phyloP scores from a whole-genome alignment of 2,113 vertebrate genomes.

The Entomyzon cyanotis region DNA sequence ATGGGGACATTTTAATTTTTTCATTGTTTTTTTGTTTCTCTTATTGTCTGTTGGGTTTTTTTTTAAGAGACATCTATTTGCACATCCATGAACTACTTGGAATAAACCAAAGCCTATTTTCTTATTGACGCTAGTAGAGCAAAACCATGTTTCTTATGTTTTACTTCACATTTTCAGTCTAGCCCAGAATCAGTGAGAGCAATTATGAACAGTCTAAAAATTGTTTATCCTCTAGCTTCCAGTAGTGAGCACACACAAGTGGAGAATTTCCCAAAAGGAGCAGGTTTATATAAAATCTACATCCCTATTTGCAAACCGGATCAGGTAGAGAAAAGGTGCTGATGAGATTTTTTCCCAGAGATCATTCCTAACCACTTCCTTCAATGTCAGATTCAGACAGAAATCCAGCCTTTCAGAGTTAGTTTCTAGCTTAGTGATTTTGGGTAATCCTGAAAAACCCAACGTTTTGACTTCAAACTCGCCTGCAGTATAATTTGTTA shows the following conservation, averaged over 20 bases:
- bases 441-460: background rate
- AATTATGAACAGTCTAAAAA: background rate
- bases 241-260: background rate
- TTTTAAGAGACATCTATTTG: background rate
- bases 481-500: background rate
- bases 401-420: background rate
- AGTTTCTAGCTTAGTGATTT: background rate
- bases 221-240: background rate
- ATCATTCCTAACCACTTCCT: background rate
- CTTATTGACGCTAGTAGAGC: background rate
- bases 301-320: background rate
- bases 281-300: background rate
- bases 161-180: background rate
- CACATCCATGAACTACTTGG: background rate
- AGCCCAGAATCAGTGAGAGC: background rate
- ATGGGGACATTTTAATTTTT: background rate
- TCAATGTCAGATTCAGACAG: background rate
- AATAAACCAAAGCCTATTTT: background rate
- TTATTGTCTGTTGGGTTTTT: rapidly evolving
- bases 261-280: background rate
- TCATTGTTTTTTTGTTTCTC: background rate
- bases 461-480: background rate
- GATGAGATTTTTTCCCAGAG: background rate
- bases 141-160: background rate
- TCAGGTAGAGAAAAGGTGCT: background rate